Base-by-base conservation (phyloP, 2,888 invertebrate genomes). In the Abscondita cerata region DNA sequence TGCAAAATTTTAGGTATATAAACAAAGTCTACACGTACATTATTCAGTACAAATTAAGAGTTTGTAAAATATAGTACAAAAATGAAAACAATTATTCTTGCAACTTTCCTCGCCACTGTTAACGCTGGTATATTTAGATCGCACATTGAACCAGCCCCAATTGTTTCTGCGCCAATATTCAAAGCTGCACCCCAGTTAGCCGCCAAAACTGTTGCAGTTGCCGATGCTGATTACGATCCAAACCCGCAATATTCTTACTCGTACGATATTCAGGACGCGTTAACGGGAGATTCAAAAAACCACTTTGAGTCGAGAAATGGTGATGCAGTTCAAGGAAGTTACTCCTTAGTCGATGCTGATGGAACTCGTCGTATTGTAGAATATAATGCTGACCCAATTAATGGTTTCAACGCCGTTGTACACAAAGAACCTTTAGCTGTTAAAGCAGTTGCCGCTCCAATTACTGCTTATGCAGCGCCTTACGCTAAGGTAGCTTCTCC, bases 261-360 rank as follows among this genome's bases (percentile, higher is more conserved):
- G 0, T 86, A 86, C 76, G 84, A 85, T 65, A 83, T 86, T 8
- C 83, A 85, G 70, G 85, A 86, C 68, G 78, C 81, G 63, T 77
- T 84, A 52, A 85, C 85, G 65, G 85, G 85, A 12, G 85, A 85
- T 79, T 81, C 73, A 75, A 85, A 85, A 76, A 81, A 79, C 31
- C 88, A 88, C 79, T 85, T 85, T 67, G 88, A 88, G 81, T 84
- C 84, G 61, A 85, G 88, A 62, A 80, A 82, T 66, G 88, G 88
- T n/a, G 87, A 87, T 78, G 83, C 83, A 69, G 88, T 88, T 44
- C 84, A 85, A 75, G 87, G 80, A 76, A 85, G 83, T 71, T 85
- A 85, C 80, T 83, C 84, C 34, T 78, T 85, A 50, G 75, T 81
- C 18, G 85, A 85, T 69, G 84, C 87, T 19, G 87, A 88, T 73